A percentile compares a stretch with the other conserved stretches of the same genome.
Evolutionary conservation across 2,113 vertebrate species (phyloP).

Genomic region (Lipophrys pholis): DNA sequence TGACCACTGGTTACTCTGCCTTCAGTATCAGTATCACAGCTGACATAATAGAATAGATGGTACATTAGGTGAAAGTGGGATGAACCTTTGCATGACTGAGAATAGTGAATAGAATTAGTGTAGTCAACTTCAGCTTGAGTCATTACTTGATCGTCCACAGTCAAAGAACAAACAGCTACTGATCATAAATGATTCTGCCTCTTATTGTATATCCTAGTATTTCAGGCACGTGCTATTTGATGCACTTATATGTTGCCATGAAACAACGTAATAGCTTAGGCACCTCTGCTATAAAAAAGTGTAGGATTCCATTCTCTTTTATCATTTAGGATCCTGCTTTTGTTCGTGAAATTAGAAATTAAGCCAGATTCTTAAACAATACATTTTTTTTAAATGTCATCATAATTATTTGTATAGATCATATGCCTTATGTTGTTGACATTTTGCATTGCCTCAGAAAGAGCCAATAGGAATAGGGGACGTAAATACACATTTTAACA

Average conservation of each 20-base stretch:
- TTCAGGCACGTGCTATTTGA: conserved; percentile 10
- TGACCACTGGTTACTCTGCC: too few relatives aligned
- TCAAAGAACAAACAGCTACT: conserved; percentile 42
- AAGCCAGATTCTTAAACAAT: conserved; percentile 11
- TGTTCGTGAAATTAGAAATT: conserved; percentile 13
- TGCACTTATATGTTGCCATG: conserved; percentile 21
- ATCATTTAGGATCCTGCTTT: conserved; percentile 18
- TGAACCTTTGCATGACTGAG: too few relatives aligned
- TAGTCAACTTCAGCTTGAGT: conserved; percentile 54
- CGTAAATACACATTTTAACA: conserved; percentile 27
- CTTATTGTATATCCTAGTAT: conserved; percentile 18
- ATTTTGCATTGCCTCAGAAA: conserved; percentile 30
- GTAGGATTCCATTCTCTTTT: conserved; percentile 1
- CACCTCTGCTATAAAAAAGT: background rate
- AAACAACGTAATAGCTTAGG: conserved; percentile 2
- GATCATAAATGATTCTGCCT: conserved; percentile 9
- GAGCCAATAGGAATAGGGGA: conserved; percentile 11
- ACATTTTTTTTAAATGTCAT: too few relatives aligned
- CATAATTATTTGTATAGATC: background rate
- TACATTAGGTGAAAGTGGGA: too few relatives aligned
- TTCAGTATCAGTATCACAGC: too few relatives aligned
- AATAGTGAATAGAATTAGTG: too few relatives aligned
- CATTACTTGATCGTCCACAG: conserved; percentile 28
- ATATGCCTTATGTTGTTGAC: conserved; percentile 4
- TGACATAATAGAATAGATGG: too few relatives aligned